Evolutionary conservation across 2,888 invertebrate species (phyloP).

Genomic region (Temnothorax rugatulus): DNA sequence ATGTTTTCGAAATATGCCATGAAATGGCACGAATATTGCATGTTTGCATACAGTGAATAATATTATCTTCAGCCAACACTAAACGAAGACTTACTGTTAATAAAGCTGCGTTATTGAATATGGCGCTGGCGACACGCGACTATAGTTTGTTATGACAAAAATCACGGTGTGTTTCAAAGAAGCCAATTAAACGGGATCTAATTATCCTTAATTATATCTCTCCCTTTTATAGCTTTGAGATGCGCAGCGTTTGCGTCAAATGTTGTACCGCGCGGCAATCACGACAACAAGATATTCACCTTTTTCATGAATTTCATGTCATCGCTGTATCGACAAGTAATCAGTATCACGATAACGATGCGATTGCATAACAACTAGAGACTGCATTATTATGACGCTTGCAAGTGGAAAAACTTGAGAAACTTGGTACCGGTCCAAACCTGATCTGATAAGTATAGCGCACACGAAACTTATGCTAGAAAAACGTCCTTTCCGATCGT

Average conservation of each 20-base stretch:
- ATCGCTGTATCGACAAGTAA: slow-evolving; percentile 32
- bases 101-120: slow-evolving; percentile 33
- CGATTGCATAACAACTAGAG: slow-evolving; percentile 19
- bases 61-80: not conserved
- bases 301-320: slow-evolving; percentile 25
- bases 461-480: not conserved
- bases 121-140: not conserved
- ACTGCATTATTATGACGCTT: slow-evolving; percentile 32
- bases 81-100: slow-evolving; percentile 13
- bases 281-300: slow-evolving; percentile 33
- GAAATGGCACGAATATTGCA: not conserved
- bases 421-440: not conserved
- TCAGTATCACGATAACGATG: slow-evolving; percentile 28
- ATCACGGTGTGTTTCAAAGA: slow-evolving; percentile 55
- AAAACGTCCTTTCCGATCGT: not conserved
- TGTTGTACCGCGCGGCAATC: slow-evolving; percentile 10
- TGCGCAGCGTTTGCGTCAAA: slow-evolving; percentile 37
- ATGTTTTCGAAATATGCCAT: slow-evolving; percentile 21
- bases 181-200: slow-evolving; percentile 63
- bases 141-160: slow-evolving; percentile 28
- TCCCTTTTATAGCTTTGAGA: slow-evolving; percentile 54
- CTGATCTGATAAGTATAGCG: not conserved
- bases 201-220: slow-evolving; percentile 68
- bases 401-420: slow-evolving; percentile 8
- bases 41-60: not conserved